These are phyloP conservation scores for Sycophaga agraensis DNA, from an alignment of 1,140 invertebrate genomes.

Conservation along the genomic window DNA sequence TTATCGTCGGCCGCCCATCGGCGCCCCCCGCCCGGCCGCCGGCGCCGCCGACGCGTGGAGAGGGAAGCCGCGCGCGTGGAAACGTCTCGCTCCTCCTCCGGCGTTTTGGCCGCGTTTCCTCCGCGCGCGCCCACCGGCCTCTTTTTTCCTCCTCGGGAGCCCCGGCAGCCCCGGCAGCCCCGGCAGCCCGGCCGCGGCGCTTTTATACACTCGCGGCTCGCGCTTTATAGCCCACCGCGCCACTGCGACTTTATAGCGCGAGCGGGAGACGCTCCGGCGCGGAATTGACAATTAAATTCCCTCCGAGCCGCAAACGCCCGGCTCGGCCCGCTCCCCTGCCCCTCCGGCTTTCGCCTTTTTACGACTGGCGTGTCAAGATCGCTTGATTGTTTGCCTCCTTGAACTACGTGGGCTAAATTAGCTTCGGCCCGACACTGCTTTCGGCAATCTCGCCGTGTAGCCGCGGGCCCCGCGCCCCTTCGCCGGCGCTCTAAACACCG, in stretches of 20 bases:
- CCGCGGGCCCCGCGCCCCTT: no score
- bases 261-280: no score
- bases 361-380: no score
- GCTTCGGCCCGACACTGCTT: no score
- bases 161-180: no score
- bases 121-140: neutral
- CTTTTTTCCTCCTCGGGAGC: conserved; percentile 19
- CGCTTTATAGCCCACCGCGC: conserved; percentile 14
- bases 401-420: no score
- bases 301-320: neutral
- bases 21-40: conserved; percentile 10
- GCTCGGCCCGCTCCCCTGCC: neutral
- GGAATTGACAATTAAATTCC: conserved; percentile 1
- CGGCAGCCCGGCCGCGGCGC: no score
- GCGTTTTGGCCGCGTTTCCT: conserved; percentile 5
- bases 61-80: neutral
- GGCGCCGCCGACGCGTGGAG: neutral
- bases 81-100: conserved; percentile 3
- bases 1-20: conserved; percentile 53
- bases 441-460: no score
- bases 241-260: conserved; percentile 23
- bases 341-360: neutral
- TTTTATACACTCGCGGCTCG: no score
- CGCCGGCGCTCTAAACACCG: no score
- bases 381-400: no score